A percentile compares a stretch with the other conserved stretches of the same genome.
These are phyloP conservation scores for Tenrec ecaudatus DNA, from an alignment of 2,113 vertebrate genomes.

Conservation along the genomic window DNA sequence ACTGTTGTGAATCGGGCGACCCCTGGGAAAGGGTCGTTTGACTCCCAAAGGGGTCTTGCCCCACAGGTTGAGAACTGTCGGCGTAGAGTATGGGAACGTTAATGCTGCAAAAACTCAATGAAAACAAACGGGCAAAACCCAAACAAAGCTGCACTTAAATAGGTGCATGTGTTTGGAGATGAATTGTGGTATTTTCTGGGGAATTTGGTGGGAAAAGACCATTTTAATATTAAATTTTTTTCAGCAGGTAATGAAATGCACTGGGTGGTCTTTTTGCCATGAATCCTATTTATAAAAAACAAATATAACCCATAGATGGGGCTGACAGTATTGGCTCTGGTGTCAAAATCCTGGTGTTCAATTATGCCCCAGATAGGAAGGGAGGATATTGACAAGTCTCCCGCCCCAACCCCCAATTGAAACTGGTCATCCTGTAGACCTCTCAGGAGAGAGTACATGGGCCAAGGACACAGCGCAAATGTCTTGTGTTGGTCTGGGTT, in stretches of 20 bases:
- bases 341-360: neutral
- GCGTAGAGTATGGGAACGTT: constrained; percentile 8
- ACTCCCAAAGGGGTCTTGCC: no score
- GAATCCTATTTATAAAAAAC: neutral
- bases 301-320: neutral
- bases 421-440: neutral
- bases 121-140: constrained; percentile 47
- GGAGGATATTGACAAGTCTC: neutral
- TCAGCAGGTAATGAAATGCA: constrained; percentile 1
- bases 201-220: constrained; percentile 10
- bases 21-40: no score
- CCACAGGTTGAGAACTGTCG: no score
- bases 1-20: no score
- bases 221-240: neutral
- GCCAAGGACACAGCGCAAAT: neutral
- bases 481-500: neutral
- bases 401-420: neutral
- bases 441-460: constrained; percentile 5
- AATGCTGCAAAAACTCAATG: constrained; percentile 8
- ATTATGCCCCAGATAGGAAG: neutral
- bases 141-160: constrained; percentile 34
- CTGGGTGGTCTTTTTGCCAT: neutral
- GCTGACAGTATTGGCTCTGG: constrained; percentile 28
- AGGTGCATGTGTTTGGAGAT: neutral
- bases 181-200: constrained; percentile 13